These are phyloP conservation scores for Daktulosphaira vitifoliae DNA, from an alignment of 1,140 invertebrate genomes.

Conservation along the genomic window DNA sequence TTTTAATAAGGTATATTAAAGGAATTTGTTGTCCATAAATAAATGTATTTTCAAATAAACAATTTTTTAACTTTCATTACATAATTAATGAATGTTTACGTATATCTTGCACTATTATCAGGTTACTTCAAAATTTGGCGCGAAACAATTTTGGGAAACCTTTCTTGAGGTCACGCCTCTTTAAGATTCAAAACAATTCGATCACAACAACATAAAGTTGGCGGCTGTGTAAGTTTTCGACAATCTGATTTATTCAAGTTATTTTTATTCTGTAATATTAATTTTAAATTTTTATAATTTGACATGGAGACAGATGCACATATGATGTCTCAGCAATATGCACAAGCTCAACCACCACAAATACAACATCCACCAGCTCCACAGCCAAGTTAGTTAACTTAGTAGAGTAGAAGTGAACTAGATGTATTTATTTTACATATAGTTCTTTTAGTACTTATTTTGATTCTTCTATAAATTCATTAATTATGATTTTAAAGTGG, in stretches of 20 bases:
- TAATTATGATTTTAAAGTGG: not conserved
- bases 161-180: constrained; percentile 16
- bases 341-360: constrained; percentile 11
- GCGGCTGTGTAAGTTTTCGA: constrained; percentile 1
- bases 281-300: not conserved
- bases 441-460: constrained; percentile 10
- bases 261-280: not conserved
- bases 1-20: no score
- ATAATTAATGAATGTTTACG: no score
- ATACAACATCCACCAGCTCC: constrained; percentile 26
- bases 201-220: constrained; percentile 9
- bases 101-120: no score
- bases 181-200: not conserved
- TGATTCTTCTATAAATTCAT: not conserved
- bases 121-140: no score
- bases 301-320: constrained; percentile 25
- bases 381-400: not conserved
- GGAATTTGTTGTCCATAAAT: no score
- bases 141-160: constrained; percentile 10
- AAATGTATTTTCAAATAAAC: no score
- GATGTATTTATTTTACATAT: not conserved
- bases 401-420: not conserved
- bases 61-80: no score
- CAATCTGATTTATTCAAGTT: constrained; percentile 7
- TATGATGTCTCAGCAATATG: constrained; percentile 22